Percentiles rank a stretch among this genome's conserved stretches.
phyloP scores from a whole-genome alignment of 2,888 invertebrate genomes.

The Halictus ligatus region DNA sequence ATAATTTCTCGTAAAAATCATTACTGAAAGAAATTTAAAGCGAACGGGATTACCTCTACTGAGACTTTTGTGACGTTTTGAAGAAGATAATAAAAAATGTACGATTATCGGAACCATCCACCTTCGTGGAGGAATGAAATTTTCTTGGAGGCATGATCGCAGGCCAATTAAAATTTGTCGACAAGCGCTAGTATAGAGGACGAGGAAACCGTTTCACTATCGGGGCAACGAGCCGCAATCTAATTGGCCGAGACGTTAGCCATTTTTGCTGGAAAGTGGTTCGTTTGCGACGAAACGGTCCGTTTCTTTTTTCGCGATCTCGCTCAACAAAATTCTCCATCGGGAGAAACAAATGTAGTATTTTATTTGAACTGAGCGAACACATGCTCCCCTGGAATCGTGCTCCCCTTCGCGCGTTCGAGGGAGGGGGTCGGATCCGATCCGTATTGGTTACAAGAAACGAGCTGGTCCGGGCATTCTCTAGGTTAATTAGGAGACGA shows the following conservation, averaged over 20 bases:
- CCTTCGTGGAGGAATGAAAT: no score
- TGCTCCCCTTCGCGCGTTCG: background rate
- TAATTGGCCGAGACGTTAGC: background rate
- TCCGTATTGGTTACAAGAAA: conserved; percentile 11
- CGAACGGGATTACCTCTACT: background rate
- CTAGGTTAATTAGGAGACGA: conserved; percentile 46
- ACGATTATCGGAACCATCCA: no score
- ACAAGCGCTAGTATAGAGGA: no score
- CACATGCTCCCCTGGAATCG: background rate
- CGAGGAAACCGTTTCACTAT: background rate
- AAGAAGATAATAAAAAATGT: background rate
- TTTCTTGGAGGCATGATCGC: no score
- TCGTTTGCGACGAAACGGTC: background rate
- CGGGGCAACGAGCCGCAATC: background rate
- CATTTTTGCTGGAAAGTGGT: background rate
- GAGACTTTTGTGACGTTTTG: background rate
- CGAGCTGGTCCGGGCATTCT: conserved; percentile 12
- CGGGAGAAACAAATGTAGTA: no score
- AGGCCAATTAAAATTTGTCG: no score
- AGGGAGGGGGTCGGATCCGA: background rate
- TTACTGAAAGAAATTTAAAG: background rate
- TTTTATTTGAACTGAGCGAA: no score
- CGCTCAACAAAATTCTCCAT: no score
- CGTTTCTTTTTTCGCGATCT: no score
- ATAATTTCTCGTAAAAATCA: background rate